These are phyloP conservation scores for Drosophila antonietae DNA, from an alignment of 2,888 invertebrate species.

Conservation along the genomic window DNA sequence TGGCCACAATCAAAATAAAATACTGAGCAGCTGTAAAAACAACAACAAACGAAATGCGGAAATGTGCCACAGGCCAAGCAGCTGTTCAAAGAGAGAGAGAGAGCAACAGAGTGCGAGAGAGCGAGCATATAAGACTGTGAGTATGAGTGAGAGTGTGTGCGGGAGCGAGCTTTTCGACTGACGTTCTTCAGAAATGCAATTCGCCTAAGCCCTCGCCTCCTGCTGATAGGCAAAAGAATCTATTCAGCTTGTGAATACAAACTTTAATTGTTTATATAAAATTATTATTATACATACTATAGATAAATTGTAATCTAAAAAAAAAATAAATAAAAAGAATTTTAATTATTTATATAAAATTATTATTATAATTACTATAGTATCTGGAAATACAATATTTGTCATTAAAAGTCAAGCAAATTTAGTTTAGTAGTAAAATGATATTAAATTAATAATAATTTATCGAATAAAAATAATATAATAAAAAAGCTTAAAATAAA, in stretches of 20 bases:
- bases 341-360: too few relatives aligned
- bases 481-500: too few relatives aligned
- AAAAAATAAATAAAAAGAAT: too few relatives aligned
- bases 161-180: conserved; percentile 59
- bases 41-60: conserved; percentile 50
- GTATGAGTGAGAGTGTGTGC: not conserved
- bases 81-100: conserved; percentile 52
- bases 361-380: too few relatives aligned
- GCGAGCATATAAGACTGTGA: not conserved
- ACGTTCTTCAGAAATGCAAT: conserved; percentile 20
- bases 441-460: too few relatives aligned
- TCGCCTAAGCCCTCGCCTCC: not conserved
- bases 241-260: too few relatives aligned
- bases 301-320: too few relatives aligned
- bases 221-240: too few relatives aligned
- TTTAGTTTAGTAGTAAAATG: too few relatives aligned
- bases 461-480: too few relatives aligned
- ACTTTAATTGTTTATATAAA: too few relatives aligned
- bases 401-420: not conserved
- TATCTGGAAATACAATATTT: not conserved
- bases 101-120: conserved; percentile 3
- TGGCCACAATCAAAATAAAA: conserved; percentile 30
- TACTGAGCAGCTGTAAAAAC: conserved; percentile 42
- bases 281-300: too few relatives aligned
- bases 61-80: conserved; percentile 53